Base-by-base conservation (phyloP, 2,113 vertebrate genomes). In the Sigmodon hispidus region DNA sequence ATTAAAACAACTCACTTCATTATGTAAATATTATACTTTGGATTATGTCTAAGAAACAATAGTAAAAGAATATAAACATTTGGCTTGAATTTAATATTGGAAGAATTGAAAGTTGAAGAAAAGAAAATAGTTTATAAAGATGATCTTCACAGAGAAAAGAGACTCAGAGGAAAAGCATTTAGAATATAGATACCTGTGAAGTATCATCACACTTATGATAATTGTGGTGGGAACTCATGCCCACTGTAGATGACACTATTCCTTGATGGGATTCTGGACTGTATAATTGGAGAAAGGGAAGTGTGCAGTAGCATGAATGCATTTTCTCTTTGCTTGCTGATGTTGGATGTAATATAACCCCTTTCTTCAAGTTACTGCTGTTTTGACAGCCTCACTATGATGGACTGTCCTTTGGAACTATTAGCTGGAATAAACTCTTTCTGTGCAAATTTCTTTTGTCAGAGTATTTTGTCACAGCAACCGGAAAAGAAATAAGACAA, bases 21-120 rank as follows among this genome's bases (percentile, higher is more conserved):
- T 90, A 84, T 70, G 24, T 90, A 93, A 86, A 65, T 87, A 43
- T 57, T 73, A 12, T 29, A 72, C 40, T 48, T 96, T 50, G 76
- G 12, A 75, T 50, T 94, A 15, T 95, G 26, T 87, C 48, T 81
- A 67, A n/a, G 65, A 95, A 91, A 72, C 19, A 67, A 87, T 70
- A 24, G 76, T 40, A 45, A 81, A 4, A 83, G 15, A 63, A 94
- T 72, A 91, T 84, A 7, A 26, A 43, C 29, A 59, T 4, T 81
- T 16, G 7, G 36, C 13, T 85, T 17, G 31, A 13, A 31, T 48
- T 91, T 84, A 93, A 48, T 91, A 29, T 83, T 43, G 19, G 15
- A 83, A 83, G 45, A 96, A 95, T 76, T 89, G 85, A 61, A 10
- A 34, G 9, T 89, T 13, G 11, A 50, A 19, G 7, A 80, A 59